Conservation (phyloP, 2,888 invertebrate genomes). For the Graphium colonna region DNA sequence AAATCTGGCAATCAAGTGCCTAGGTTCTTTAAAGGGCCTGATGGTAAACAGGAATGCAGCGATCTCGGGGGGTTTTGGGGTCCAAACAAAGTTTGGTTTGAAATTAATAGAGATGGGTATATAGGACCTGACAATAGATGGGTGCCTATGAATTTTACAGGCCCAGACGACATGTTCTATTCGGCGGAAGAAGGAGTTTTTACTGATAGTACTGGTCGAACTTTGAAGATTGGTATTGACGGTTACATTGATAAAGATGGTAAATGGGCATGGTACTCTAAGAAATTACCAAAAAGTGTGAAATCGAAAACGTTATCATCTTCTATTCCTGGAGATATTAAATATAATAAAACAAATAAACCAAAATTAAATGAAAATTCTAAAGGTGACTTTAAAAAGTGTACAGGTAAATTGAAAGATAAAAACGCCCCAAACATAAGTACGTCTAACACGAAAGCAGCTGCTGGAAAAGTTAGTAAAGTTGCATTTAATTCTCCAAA, state of each 20-base stretch:
- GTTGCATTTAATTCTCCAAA: conserved; percentile 34
- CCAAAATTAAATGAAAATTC: conserved; percentile 27
- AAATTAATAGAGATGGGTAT: conserved; percentile 70
- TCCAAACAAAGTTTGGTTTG: conserved; percentile 55
- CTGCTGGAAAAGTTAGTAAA: conserved; percentile 33
- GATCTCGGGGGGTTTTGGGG: conserved; percentile 72
- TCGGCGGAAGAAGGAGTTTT: conserved; percentile 63
- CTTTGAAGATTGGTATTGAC: conserved; percentile 60
- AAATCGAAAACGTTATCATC: conserved; percentile 39
- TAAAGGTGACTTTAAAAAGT: conserved; percentile 29
- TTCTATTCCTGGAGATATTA: conserved; percentile 33
- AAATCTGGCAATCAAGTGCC: conserved; percentile 63
- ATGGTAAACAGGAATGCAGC: conserved; percentile 66
- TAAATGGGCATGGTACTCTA: conserved; percentile 63
- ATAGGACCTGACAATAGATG: conserved; percentile 67
- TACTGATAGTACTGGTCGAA: conserved; percentile 46
- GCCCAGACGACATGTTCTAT: conserved; percentile 66
- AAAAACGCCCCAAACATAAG: conserved; percentile 33
- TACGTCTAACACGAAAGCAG: conserved; percentile 22
- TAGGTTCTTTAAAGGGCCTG: conserved; percentile 65
- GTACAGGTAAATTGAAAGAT: conserved; percentile 27
- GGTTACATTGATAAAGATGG: conserved; percentile 65
- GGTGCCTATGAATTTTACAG: conserved; percentile 64
- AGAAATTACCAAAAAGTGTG: conserved; percentile 32
- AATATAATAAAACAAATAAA: conserved; percentile 28